phyloP scores from a whole-genome alignment of 1,140 invertebrate genomes.

The Drosophila guanche region DNA sequence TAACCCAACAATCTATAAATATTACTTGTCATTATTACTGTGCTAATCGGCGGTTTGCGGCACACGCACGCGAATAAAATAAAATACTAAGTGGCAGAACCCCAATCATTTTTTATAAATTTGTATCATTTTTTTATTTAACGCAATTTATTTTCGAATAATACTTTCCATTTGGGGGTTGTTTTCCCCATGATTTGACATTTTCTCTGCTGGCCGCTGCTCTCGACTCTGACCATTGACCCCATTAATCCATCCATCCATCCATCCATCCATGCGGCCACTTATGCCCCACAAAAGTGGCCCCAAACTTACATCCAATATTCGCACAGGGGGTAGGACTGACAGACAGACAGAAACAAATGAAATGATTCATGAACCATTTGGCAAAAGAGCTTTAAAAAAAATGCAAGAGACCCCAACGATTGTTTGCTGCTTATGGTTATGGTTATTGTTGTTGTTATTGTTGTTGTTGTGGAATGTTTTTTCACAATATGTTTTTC shows the following conservation, averaged over 20 bases:
- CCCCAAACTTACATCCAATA: too few relatives aligned
- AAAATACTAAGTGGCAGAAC: too few relatives aligned
- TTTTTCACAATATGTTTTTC: slow-evolving; percentile 16
- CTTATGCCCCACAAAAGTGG: not conserved
- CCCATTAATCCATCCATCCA: slow-evolving; percentile 32
- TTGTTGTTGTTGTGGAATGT: slow-evolving; percentile 11
- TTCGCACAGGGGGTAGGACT: too few relatives aligned
- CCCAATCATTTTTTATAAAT: too few relatives aligned
- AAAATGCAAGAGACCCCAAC: slow-evolving; percentile 34
- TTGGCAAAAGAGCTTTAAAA: slow-evolving; percentile 44
- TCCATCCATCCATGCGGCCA: not conserved
- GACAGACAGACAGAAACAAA: slow-evolving; percentile 15
- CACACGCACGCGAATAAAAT: too few relatives aligned
- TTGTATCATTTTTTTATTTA: too few relatives aligned
- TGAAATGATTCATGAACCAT: slow-evolving; percentile 53
- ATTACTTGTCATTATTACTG: too few relatives aligned
- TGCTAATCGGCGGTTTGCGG: too few relatives aligned
- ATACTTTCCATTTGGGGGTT: slow-evolving; percentile 3
- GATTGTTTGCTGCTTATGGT: slow-evolving; percentile 28
- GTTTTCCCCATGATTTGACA: slow-evolving; percentile 40
- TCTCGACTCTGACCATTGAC: slow-evolving; percentile 42
- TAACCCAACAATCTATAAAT: too few relatives aligned
- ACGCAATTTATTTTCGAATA: too few relatives aligned
- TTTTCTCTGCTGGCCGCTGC: slow-evolving; percentile 33
- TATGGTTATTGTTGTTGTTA: slow-evolving; percentile 31